Evolutionary conservation across 2,113 vertebrate species (phyloP).

Genomic region (Alligator sinensis): DNA sequence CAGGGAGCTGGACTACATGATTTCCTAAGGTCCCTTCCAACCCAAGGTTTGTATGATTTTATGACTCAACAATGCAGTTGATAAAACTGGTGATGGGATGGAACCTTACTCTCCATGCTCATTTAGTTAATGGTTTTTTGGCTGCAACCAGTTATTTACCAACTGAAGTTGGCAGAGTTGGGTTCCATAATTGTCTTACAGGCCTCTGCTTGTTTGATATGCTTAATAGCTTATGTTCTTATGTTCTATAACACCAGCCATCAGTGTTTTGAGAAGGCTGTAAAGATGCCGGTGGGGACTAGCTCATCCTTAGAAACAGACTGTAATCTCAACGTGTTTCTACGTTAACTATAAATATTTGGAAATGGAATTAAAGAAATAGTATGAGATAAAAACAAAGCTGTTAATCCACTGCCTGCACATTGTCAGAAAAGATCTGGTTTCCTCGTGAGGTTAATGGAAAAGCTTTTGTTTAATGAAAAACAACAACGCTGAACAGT

Average conservation of each 20-base stretch:
- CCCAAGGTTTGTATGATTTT: neutral
- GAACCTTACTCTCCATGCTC: rapidly evolving
- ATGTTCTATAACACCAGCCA: neutral
- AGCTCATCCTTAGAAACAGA: slow-evolving; percentile 43
- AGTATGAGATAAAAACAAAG: slow-evolving; percentile 22
- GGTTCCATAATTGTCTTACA: neutral
- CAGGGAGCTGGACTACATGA: neutral
- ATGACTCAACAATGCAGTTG: neutral
- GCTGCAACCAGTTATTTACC: neutral
- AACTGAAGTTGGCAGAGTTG: neutral
- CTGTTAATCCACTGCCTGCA: neutral
- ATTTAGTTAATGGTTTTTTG: neutral
- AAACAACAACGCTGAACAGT: neutral
- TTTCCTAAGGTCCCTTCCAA: neutral
- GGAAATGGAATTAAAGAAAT: slow-evolving; percentile 7
- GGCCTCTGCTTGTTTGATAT: neutral
- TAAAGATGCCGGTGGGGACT: slow-evolving; percentile 29
- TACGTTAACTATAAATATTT: slow-evolving; percentile 36
- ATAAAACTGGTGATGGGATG: neutral
- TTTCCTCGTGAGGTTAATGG: neutral
- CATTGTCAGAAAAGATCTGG: neutral
- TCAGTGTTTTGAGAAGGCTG: neutral
- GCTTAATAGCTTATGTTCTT: too few relatives aligned
- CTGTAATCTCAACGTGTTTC: slow-evolving; percentile 30
- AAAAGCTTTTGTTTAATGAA: slow-evolving; percentile 5